Evolutionary conservation across 2,113 vertebrate genomes (phyloP).

Genomic region (Oreochromis niloticus): DNA sequence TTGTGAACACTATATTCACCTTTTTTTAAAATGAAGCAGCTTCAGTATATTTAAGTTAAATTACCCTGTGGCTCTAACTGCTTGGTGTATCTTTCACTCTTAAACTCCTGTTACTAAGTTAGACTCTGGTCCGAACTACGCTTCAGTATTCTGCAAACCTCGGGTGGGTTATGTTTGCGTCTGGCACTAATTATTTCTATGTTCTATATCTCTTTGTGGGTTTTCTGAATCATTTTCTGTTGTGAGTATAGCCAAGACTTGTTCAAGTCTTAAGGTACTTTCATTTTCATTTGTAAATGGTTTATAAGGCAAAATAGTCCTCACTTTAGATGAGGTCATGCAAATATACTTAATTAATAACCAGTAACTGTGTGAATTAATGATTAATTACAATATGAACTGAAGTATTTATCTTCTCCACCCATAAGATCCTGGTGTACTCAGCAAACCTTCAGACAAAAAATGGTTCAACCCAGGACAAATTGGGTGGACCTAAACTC

Average conservation of each 20-base stretch:
- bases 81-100: fast-evolving
- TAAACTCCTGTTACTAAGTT: not conserved
- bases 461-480: not conserved
- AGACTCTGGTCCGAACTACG: not conserved
- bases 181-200: not conserved
- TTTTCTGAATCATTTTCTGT: not conserved
- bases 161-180: not conserved
- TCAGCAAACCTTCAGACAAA: not conserved
- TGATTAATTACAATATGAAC: not conserved
- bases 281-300: not conserved
- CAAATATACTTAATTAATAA: not conserved
- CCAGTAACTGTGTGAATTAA: not conserved
- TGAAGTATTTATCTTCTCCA: not conserved
- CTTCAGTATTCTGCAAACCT: not conserved
- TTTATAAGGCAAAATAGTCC: not conserved
- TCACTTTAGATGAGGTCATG: not conserved
- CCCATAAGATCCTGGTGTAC: not conserved
- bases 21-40: not conserved
- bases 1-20: not conserved
- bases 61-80: not conserved
- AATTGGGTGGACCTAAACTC: not conserved
- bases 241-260: not conserved
- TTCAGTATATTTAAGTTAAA: not conserved
- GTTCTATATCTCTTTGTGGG: not conserved
- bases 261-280: not conserved